Base-by-base conservation (phyloP, 2,888 invertebrate genomes). In the Noctuana brunneofusca region DNA sequence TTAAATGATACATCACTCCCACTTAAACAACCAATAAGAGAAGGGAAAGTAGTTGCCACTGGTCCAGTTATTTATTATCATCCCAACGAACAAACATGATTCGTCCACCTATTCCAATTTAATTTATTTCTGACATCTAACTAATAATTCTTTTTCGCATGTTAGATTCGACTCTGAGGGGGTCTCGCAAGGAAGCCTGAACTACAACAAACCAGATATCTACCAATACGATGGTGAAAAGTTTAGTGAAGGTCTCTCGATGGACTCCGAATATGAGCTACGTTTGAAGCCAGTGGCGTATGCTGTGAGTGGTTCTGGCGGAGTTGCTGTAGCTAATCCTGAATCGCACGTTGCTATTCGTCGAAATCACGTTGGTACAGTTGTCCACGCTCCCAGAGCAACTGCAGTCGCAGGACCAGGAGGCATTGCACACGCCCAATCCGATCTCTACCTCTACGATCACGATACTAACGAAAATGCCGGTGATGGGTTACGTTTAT, bases 381-480 rank as follows among this genome's bases (percentile, higher is more conserved):
- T 96, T 52, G 82, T 93, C 18, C 95, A 95, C 75, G 92, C 93
- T 66, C 96, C 96, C 2, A 91, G 93, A 65, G 94, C 95, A 0
- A 92, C 95, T 0, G 96, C 96, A 2, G 92, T 96, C 3, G 95
- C 93, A 2, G 96, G 96, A 5, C 95, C 95, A 32, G 95, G 95
- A 3, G 96, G 96, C 8, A 93, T 94, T 54, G 96, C 96, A 0
- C 95, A 95, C 75, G 96, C 96, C 0, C 93, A 95, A 75, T 95
- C 96, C 60, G 95, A 95, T 79, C 92, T 96, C 65, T 93, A 93
- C 73, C 74, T 94, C 65, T 93, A 93, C 59, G 89, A 89, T 75
- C 84, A 77, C 70, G 71, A 77, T 64, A 69, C 66, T 54, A 66
- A 66, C 67, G 71, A 74, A 72, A 76, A 55, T 24, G 24, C 8